Percentiles rank a stretch among this genome's conserved stretches.
phyloP scores from a whole-genome alignment of 2,113 vertebrate species.

The Syngnathus typhle region DNA sequence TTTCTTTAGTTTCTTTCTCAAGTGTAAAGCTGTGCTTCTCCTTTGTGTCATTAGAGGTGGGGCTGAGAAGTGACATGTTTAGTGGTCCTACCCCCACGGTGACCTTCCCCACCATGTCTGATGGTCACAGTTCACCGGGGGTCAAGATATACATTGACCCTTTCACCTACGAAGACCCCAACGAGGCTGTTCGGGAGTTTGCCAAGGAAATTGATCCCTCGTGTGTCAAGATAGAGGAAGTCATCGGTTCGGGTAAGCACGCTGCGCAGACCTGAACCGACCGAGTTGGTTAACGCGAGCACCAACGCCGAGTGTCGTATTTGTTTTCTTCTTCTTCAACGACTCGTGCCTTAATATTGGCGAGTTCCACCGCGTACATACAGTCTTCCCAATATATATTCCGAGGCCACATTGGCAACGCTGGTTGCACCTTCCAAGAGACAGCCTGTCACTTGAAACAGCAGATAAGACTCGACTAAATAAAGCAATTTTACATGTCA shows the following conservation, averaged over 20 bases:
- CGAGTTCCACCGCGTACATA: too few relatives aligned
- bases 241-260: slow-evolving; percentile 63
- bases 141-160: slow-evolving; percentile 91
- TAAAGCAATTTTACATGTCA: slow-evolving; percentile 37
- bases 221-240: slow-evolving; percentile 68
- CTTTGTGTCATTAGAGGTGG: slow-evolving; percentile 62
- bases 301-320: too few relatives aligned
- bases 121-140: slow-evolving; percentile 61
- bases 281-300: too few relatives aligned
- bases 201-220: slow-evolving; percentile 68
- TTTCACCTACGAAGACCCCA: slow-evolving; percentile 90
- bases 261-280: too few relatives aligned
- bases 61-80: slow-evolving; percentile 77
- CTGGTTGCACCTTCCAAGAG: slow-evolving; percentile 30
- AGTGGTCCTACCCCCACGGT: slow-evolving; percentile 59
- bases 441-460: slow-evolving; percentile 19
- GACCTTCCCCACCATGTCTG: slow-evolving; percentile 64
- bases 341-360: too few relatives aligned
- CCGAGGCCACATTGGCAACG: slow-evolving; percentile 14
- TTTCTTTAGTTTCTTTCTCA: neutral
- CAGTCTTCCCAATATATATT: neutral
- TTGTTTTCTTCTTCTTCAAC: too few relatives aligned
- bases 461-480: slow-evolving; percentile 23
- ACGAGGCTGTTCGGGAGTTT: slow-evolving; percentile 66
- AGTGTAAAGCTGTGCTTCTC: slow-evolving; percentile 2